A percentile compares a stretch with the other conserved stretches of the same genome.
These are phyloP conservation scores for Tinea trinotella DNA, from an alignment of 2,888 invertebrate genomes.

Conservation along the genomic window DNA sequence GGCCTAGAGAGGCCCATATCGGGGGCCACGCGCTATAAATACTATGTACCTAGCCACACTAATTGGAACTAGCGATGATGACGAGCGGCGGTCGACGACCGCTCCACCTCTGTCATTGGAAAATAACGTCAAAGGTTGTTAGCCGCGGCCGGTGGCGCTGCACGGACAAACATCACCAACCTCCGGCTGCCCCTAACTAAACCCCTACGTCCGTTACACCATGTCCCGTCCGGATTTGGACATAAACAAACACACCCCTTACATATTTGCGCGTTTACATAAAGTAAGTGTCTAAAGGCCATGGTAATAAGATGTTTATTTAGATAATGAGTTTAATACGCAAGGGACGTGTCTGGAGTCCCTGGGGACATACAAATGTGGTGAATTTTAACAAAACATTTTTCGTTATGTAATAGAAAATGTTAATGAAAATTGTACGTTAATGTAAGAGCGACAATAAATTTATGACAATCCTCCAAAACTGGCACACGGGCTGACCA, in stretches of 20 bases:
- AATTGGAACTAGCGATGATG: constrained; percentile 44
- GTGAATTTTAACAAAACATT: background rate
- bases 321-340: constrained; percentile 3
- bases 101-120: constrained; percentile 38
- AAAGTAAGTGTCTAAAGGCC: background rate
- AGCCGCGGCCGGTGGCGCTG: constrained; percentile 26
- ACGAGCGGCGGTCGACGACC: constrained; percentile 50
- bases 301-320: too few species aligned
- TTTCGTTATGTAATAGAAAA: background rate
- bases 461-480: background rate
- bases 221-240: background rate
- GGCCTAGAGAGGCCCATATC: constrained; percentile 37
- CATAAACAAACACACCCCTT: background rate
- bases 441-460: background rate
- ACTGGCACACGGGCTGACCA: background rate
- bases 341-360: background rate
- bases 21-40: constrained; percentile 32
- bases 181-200: constrained; percentile 14
- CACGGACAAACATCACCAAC: constrained; percentile 21
- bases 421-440: background rate
- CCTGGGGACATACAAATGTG: background rate
- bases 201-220: constrained; percentile 18
- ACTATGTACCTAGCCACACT: constrained; percentile 33
- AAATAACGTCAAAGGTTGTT: constrained; percentile 40
- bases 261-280: background rate